These are phyloP conservation scores for Drosophila mulleri DNA, from an alignment of 2,888 invertebrate species.

Conservation along the genomic window DNA sequence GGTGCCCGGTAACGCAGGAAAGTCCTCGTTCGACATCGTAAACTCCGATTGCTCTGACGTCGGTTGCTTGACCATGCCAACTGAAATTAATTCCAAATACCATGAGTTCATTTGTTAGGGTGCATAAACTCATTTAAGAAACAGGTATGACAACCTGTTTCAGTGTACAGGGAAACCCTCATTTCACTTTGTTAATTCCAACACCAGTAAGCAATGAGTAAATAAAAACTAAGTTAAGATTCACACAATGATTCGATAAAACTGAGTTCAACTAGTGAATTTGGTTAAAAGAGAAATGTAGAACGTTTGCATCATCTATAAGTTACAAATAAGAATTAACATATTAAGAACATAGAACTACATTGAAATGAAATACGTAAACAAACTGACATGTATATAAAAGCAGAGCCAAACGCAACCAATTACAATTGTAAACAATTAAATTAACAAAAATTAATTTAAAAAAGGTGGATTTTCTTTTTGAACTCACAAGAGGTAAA, in stretches of 20 bases:
- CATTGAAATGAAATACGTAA: conserved; percentile 5
- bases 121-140: background rate
- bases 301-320: background rate
- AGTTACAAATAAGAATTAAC: background rate
- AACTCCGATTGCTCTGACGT: conserved; percentile 96
- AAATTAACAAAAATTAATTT: conserved; percentile 53
- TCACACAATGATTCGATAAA: background rate
- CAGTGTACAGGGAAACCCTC: background rate
- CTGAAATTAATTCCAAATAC: conserved; percentile 85
- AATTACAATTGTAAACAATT: conserved; percentile 26
- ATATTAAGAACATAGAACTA: background rate
- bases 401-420: conserved; percentile 24
- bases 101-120: conserved; percentile 10
- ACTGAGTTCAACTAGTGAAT: background rate
- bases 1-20: conserved; percentile 99
- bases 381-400: conserved; percentile 4
- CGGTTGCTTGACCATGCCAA: conserved; percentile 98
- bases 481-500: conserved; percentile 85
- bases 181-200: conserved; percentile 12
- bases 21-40: conserved; percentile 99
- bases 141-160: background rate
- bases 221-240: background rate
- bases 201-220: conserved; percentile 24
- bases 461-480: conserved; percentile 71
- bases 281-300: background rate